phyloP scores from a whole-genome alignment of 2,113 vertebrate genomes.

The Dolichotis patagonum region DNA sequence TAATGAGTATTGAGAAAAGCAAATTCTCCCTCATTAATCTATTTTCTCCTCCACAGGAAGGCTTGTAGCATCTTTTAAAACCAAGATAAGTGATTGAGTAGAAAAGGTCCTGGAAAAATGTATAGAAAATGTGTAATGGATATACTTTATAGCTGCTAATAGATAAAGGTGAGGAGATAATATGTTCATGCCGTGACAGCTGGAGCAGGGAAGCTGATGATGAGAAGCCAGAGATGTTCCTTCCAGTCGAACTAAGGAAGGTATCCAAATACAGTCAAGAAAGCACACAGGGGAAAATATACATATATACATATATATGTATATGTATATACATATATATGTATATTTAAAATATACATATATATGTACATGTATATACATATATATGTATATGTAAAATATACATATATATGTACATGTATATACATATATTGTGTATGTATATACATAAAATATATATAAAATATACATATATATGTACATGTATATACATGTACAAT shows the following conservation, averaged over 20 bases:
- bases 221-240: background rate
- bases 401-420: too few species aligned
- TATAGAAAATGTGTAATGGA: background rate
- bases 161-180: background rate
- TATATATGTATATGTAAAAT: too few species aligned
- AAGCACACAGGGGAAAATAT: background rate
- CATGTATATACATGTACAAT: too few species aligned
- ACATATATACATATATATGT: too few species aligned
- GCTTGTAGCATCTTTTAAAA: constrained; percentile 41
- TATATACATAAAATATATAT: too few species aligned
- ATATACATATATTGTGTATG: too few species aligned
- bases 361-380: too few species aligned
- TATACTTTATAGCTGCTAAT: background rate
- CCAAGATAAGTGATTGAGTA: constrained; percentile 39
- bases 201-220: background rate
- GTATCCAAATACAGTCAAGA: accelerated
- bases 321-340: too few species aligned
- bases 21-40: constrained; percentile 17
- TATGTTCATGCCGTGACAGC: background rate
- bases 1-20: background rate
- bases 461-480: too few species aligned
- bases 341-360: too few species aligned
- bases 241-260: background rate
- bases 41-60: constrained; percentile 42
- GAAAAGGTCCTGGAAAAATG: constrained; percentile 40